These are phyloP conservation scores for Amiota communis DNA, from an alignment of 2,888 invertebrate genomes.

Conservation along the genomic window DNA sequence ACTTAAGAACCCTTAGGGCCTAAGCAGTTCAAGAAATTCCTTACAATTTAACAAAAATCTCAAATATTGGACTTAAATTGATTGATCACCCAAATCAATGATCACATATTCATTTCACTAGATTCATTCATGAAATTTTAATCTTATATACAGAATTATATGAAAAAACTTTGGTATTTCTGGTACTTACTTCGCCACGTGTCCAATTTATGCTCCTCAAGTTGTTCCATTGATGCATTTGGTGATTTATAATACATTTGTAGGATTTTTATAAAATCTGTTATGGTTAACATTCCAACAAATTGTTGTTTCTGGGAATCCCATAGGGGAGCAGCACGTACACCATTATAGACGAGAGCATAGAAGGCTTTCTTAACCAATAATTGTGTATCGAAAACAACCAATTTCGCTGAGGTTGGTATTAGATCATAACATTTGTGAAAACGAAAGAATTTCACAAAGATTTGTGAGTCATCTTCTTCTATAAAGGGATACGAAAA, in stretches of 20 bases:
- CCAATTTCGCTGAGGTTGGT: conserved; percentile 98
- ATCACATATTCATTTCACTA: too few relatives aligned
- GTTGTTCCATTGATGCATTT: conserved; percentile 92
- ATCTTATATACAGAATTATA: too few relatives aligned
- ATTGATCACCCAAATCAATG: too few relatives aligned
- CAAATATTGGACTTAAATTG: too few relatives aligned
- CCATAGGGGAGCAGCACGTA: conserved; percentile 98
- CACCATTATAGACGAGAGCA: conserved; percentile 98
- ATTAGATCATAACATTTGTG: conserved; percentile 99
- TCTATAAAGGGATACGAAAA: conserved; percentile 77
- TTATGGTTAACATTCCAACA: conserved; percentile 99
- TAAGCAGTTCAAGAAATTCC: too few relatives aligned
- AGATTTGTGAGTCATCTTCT: conserved; percentile 97
- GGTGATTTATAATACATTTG: conserved; percentile 98
- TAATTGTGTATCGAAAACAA: conserved; percentile 98
- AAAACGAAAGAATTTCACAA: conserved; percentile 99
- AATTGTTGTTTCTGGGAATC: conserved; percentile 93
- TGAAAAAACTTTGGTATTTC: neutral
- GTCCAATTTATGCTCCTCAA: conserved; percentile 96
- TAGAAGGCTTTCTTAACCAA: conserved; percentile 99
- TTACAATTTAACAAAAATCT: too few relatives aligned
- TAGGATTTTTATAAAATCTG: conserved; percentile 98
- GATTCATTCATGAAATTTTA: too few relatives aligned
- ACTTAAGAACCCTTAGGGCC: too few relatives aligned
- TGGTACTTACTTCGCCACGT: conserved; percentile 95